Evolutionary conservation across 2,797 vertebrate genomes (phyloP), one percentile per base, ranked within the genome.

Genomic region (Anabacerthia variegaticeps): DNA sequence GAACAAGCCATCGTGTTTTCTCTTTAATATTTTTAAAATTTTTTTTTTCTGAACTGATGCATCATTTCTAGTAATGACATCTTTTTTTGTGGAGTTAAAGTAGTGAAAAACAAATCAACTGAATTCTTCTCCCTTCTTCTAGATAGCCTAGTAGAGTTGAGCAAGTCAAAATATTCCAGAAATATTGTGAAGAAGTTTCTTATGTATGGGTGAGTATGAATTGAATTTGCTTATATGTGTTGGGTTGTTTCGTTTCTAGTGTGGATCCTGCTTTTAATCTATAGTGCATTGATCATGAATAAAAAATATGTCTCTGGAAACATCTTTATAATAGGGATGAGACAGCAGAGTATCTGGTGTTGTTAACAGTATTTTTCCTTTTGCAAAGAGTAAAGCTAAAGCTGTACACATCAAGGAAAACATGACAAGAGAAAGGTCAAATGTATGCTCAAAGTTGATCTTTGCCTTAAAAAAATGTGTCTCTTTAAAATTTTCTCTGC

Each of bases 181-280:
- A 99, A 99, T 91, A 98, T 99, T 92, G 99, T 99, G 88, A 99
- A 99, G 96, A 99, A 99, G 72, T 98, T 99, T 97, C 98, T 99
- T 59, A 99, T 99, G 99, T 99, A 99, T 85, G 99, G 99, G 99
- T 99, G 97, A 98, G 99, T 99, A 62, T 81, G 63, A 73, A 62
- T 15, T 65, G 44, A 63, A 61, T 82, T 76, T 76, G 4, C 22
- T 77, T 46, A n/a, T 71, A 22, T 49, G 17, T 84, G 11, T 74
- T 89, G 27, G 10, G 4, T 56, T 83, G 20, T 76, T 94, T 51
- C 2, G 34, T 95, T 89, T 89, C 17, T 18, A 32, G 7, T 58
- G 20, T 67, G 49, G 89, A 36, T 63, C 22, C 34, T 81, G 30
- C n/a, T 77, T 7, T 85, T 85, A 46, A 54, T 68, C 24, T 85